Evolutionary conservation across 2,888 invertebrate genomes (phyloP), one percentile per base, ranked within the genome.

Genomic region (Drosophila ustulata): DNA sequence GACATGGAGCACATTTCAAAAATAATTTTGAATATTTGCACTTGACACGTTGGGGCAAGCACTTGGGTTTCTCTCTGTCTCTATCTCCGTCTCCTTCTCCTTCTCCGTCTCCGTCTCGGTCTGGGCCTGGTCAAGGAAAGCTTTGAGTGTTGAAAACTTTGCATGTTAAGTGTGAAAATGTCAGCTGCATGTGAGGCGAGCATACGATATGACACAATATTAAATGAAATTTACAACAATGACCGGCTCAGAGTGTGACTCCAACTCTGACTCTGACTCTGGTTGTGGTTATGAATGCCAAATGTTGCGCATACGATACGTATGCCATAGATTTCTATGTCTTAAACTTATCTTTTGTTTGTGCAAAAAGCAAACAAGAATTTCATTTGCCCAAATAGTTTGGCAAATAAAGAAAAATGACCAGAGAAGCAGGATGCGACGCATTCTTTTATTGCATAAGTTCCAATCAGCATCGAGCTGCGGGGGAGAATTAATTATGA

Each of bases 11-110:
- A 81, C 80, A 85, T 86, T 88, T 86, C 88, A 88, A 75, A 88
- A 86, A 86, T 85, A 88, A 85, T 86, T 86, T 86, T 79, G 85
- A 86, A 88, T 86, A 86, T 86, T 82, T 86, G 86, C 86, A 80
- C 80, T 78, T 86, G 86, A 86, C 86, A 86, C 88, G 81, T 88
- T 88, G 75, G 74, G 78, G 67, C 75, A 57, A 72, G 50, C 63
- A 64, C 65, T 55, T 41, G 53, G 46, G 18, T 50, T 41, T 32
- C 32, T 23, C 30, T 45, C 25, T 3, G 11, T 52, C 39, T 45
- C 25, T 4, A 18, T 52, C 39, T 39, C 39, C 18, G 18, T 39
- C 26, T 9, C 13, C 26, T 3, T 3, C 5, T 4, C 18, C 18
- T 0, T 18, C 26, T 28, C n/a, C 5, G 4, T 9, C 6, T 6